A percentile compares a stretch with the other conserved stretches of the same genome.
phyloP scores from a whole-genome alignment of 35 echinoderm and acorn worm genomes.

The Ophiothrix spiculata region DNA sequence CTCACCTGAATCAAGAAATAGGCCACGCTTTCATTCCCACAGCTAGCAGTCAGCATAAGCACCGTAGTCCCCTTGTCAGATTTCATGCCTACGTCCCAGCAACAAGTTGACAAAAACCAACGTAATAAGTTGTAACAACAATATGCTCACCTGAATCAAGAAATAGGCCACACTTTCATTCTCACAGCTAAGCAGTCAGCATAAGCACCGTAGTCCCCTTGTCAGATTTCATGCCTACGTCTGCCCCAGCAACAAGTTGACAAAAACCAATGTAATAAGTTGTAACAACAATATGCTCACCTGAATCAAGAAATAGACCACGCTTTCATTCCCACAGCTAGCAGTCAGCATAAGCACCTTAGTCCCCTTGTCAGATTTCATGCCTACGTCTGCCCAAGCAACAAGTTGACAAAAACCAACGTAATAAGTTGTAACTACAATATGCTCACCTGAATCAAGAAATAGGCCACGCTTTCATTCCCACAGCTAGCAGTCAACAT shows the following conservation, averaged over 20 bases:
- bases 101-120: slow-evolving; percentile 89
- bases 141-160: slow-evolving; percentile 85
- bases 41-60: slow-evolving; percentile 90
- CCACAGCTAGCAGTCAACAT: slow-evolving; percentile 95
- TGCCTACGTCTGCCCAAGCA: slow-evolving; percentile 83
- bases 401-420: slow-evolving; percentile 84
- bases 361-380: too few species aligned
- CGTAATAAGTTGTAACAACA: too few species aligned
- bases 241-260: slow-evolving; percentile 79
- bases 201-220: slow-evolving; percentile 80
- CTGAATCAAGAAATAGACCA: slow-evolving; percentile 82
- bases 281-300: too few species aligned
- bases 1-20: slow-evolving; percentile 92
- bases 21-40: slow-evolving; percentile 86
- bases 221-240: slow-evolving; percentile 52
- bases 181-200: slow-evolving; percentile 88
- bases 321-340: too few species aligned
- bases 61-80: slow-evolving; percentile 69
- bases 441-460: slow-evolving; percentile 89
- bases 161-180: slow-evolving; percentile 92
- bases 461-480: slow-evolving; percentile 86
- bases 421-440: slow-evolving; percentile 57
- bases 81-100: slow-evolving; percentile 55
- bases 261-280: too few species aligned
- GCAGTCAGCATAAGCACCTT: too few species aligned